A percentile compares a stretch with the other conserved stretches of the same genome.
These are phyloP conservation scores for Trogon melanurus DNA, from an alignment of 2,113 vertebrate species.

Conservation along the genomic window DNA sequence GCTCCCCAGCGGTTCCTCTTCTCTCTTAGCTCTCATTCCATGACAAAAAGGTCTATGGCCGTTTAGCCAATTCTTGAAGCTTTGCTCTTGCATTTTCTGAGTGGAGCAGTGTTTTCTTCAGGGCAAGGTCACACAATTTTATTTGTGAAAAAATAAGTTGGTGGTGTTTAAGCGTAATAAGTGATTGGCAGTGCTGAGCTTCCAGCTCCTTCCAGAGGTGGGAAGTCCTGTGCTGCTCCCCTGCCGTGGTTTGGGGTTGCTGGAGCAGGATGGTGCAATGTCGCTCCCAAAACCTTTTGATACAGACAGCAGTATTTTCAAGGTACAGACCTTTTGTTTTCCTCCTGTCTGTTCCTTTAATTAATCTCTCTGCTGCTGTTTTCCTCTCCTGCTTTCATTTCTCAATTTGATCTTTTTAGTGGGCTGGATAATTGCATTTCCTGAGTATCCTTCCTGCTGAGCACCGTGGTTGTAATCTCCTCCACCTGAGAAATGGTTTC, in stretches of 20 bases:
- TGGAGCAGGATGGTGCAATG: background rate
- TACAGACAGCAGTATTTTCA: background rate
- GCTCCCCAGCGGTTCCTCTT: background rate
- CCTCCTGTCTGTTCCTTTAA: background rate
- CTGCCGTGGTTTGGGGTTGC: background rate
- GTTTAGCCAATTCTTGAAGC: background rate
- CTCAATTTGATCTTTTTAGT: conserved; percentile 42
- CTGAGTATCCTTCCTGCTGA: conserved; percentile 42
- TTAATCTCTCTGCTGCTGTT: conserved; percentile 26
- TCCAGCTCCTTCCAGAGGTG: background rate
- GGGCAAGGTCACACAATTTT: background rate
- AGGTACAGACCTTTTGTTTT: background rate
- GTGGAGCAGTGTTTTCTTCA: background rate
- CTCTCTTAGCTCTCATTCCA: background rate
- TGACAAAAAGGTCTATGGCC: background rate
- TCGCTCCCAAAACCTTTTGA: background rate
- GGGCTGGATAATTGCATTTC: conserved; percentile 51
- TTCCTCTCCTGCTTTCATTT: conserved; percentile 48
- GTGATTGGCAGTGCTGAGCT: background rate
- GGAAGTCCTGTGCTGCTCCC: background rate
- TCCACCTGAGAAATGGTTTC: conserved; percentile 45
- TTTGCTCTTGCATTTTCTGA: background rate
- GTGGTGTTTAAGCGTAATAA: background rate
- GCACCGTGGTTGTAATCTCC: background rate
- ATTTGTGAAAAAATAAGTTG: background rate